Evolutionary conservation across 2,113 vertebrate genomes (phyloP).

Genomic region (Petrocephalus zakoni): DNA sequence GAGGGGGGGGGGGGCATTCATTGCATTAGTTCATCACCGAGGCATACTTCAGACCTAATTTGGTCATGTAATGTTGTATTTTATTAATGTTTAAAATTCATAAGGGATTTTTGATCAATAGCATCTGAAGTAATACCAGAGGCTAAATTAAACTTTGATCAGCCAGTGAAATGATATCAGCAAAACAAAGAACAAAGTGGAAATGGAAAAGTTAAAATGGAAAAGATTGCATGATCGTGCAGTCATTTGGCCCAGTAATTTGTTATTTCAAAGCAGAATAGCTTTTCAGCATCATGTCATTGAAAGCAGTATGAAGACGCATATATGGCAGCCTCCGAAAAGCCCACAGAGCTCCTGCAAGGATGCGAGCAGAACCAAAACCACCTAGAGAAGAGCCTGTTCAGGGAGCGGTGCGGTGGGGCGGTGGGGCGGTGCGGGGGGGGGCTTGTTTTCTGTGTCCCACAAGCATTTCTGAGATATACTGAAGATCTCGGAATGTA

Average conservation of each 20-base stretch:
- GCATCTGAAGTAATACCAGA: conserved; percentile 18
- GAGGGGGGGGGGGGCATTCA: not conserved
- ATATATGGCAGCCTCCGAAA: not conserved
- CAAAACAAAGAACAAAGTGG: conserved; percentile 17
- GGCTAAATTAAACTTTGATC: conserved; percentile 29
- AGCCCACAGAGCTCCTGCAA: not conserved
- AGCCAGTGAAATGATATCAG: not conserved
- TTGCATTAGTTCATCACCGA: conserved; percentile 7
- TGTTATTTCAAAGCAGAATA: not conserved
- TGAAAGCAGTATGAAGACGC: not conserved
- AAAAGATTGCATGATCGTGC: not conserved
- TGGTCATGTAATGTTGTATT: not conserved
- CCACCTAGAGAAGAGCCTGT: not conserved
- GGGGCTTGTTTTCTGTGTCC: not conserved
- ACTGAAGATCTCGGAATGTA: not conserved
- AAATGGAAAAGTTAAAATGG: conserved; percentile 7
- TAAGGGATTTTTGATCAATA: conserved; percentile 24
- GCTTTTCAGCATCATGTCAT: not conserved
- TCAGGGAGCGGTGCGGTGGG: too few relatives aligned
- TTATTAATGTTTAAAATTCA: conserved; percentile 25
- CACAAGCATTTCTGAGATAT: not conserved
- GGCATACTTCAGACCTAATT: conserved; percentile 19
- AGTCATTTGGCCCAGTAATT: not conserved
- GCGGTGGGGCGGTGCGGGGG: not conserved
- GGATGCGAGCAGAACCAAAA: not conserved